Conservation (phyloP, 2,888 invertebrate genomes). For the Epirrita christyi region DNA sequence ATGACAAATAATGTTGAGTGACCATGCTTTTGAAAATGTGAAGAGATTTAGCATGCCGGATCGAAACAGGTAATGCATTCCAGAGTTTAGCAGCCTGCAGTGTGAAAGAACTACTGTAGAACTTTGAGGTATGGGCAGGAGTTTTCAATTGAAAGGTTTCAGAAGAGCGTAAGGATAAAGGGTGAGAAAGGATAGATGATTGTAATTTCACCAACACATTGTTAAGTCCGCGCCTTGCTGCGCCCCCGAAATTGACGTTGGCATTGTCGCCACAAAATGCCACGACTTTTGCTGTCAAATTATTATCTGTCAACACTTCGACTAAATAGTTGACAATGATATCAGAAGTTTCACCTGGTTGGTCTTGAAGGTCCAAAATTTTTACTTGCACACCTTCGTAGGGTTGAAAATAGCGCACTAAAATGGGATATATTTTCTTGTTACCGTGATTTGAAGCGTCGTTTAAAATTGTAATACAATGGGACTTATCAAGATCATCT, state of each 20-base stretch:
- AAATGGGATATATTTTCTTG: slow-evolving; percentile 48
- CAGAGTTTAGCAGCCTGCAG: too few relatives aligned
- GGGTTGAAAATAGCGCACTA: slow-evolving; percentile 41
- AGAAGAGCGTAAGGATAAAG: too few relatives aligned
- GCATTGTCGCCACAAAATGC: slow-evolving; percentile 45
- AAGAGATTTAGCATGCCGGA: too few relatives aligned
- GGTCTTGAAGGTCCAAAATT: slow-evolving; percentile 41
- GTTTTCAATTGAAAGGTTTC: too few relatives aligned
- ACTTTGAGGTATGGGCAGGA: too few relatives aligned
- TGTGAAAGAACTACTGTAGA: too few relatives aligned
- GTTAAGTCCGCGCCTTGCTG: slow-evolving; percentile 36
- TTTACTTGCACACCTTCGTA: slow-evolving; percentile 43
- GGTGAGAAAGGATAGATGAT: too few relatives aligned
- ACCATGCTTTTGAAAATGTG: too few relatives aligned
- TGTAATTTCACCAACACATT: slow-evolving; percentile 28
- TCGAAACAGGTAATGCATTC: too few relatives aligned
- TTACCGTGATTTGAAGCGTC: slow-evolving; percentile 42
- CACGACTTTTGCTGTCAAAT: slow-evolving; percentile 42
- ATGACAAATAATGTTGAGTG: too few relatives aligned
- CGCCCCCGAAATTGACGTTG: slow-evolving; percentile 40
- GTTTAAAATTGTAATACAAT: slow-evolving; percentile 42
- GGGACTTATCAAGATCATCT: slow-evolving; percentile 38
- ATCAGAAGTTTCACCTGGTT: slow-evolving; percentile 41
- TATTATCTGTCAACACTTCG: slow-evolving; percentile 46
- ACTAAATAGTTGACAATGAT: slow-evolving; percentile 42